Evolutionary conservation across 2,888 invertebrate species (phyloP), one percentile per base, ranked within the genome.

Genomic region (Sinohyriopsis cumingii): DNA sequence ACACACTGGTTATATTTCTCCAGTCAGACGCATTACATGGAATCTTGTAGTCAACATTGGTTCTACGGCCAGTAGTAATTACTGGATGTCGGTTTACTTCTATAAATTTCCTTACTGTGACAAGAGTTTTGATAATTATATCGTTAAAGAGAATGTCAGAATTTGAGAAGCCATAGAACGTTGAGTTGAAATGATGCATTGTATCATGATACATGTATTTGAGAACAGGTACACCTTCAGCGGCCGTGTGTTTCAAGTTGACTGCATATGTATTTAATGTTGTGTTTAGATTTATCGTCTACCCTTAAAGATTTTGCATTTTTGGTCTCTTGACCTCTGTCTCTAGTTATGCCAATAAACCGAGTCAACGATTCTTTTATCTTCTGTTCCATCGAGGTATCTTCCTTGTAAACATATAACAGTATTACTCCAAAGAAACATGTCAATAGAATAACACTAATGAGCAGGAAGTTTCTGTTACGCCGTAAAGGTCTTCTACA

Each of bases 81-180:
- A 28, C 54, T 18, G 19, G 20, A 28, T 28, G 28, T 28, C 28
- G 28, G 25, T 71, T 69, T 18, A 68, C 54, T 12, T 80, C 56
- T 28, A 28, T 5, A 28, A 28, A 28, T 28, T 28, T 28, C 28
- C 28, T 28, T 28, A 28, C 5, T n/a, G 75, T 66, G 12, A 69
- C 45, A 28, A 85, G 65, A 5, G 82, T 84, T 24, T 74, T 70
- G 20, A 83, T 59, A 5, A 85, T 62, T 1, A 66, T 70, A 24
- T 79, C 74, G 25, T 82, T 84, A 66, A 82, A 86, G 19, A 87
- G 70, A 28, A 86, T 83, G 73, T 87, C 87, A 15, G 84, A 84
- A 68, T 87, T 87, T 19, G 80, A 76, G 63, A 78, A 86, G 12
- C 79, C 84, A 69, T 85, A 86, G 70, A 83, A 84, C 18, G 75